Conservation (phyloP, 2,888 invertebrate species). For the Phortica okadai region DNA sequence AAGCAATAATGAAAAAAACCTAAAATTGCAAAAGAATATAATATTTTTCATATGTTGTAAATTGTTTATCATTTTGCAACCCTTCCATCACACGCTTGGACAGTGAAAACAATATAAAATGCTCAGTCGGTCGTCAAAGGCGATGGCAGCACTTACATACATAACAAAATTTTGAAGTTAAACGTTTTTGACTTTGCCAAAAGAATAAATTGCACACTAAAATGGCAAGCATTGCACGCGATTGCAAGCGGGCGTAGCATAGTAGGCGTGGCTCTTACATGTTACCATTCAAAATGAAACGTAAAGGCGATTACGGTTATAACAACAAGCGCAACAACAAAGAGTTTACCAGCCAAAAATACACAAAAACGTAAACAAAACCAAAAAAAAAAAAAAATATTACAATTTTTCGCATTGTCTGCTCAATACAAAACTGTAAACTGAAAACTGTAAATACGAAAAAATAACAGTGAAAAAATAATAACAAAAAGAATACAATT, state of each 20-base stretch:
- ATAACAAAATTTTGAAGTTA: not conserved
- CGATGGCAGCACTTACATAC: too few species aligned
- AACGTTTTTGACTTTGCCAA: conserved; percentile 1
- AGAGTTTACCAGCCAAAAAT: conserved; percentile 17
- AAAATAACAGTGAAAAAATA: not conserved
- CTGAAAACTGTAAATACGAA: not conserved
- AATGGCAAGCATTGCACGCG: not conserved
- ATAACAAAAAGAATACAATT: not conserved
- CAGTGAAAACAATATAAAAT: too few species aligned
- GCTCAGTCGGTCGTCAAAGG: too few species aligned
- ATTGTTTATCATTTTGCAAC: too few species aligned
- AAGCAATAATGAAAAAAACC: too few species aligned
- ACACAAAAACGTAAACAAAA: conserved; percentile 29
- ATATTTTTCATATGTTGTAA: too few species aligned
- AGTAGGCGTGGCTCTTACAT: too few species aligned
- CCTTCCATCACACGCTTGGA: too few species aligned
- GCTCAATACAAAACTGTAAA: conserved; percentile 1
- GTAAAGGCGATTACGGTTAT: too few species aligned
- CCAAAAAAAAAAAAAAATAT: conserved; percentile 52
- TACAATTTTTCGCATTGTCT: conserved; percentile 61
- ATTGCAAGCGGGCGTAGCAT: not conserved
- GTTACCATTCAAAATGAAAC: too few species aligned
- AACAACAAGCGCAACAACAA: not conserved
- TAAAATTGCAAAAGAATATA: too few species aligned
- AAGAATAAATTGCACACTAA: not conserved